These are phyloP conservation scores for Panopea generosa DNA, from an alignment of 2,888 invertebrate species.

Conservation along the genomic window DNA sequence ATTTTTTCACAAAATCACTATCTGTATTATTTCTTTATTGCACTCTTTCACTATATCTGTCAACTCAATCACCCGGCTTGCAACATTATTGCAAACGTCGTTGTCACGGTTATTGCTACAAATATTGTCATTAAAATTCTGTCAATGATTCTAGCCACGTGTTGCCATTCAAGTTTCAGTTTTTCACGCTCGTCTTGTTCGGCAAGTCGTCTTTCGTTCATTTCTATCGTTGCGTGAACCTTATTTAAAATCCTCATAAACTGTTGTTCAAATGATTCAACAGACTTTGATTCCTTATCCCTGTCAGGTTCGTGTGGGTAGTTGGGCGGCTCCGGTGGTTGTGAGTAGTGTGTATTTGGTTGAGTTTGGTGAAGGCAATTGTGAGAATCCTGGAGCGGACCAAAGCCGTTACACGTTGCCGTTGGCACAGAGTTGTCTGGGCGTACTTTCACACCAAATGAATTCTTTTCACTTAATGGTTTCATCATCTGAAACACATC, in stretches of 20 bases:
- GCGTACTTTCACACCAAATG: conserved; percentile 52
- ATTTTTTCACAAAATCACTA: no score
- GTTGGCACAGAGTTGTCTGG: conserved; percentile 28
- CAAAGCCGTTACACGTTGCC: conserved; percentile 50
- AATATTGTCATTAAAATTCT: conserved; percentile 86
- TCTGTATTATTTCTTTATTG: no score
- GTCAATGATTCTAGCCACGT: conserved; percentile 92
- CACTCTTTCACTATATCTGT: no score
- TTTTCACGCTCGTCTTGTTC: conserved; percentile 92
- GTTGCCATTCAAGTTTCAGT: conserved; percentile 92
- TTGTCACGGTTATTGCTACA: conserved; percentile 85
- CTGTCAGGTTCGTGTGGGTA: conserved; percentile 7
- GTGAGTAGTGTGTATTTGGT: conserved; percentile 4
- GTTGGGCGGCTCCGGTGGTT: conserved; percentile 18
- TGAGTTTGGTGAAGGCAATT: conserved; percentile 24
- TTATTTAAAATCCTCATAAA: conserved; percentile 89
- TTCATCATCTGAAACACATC: conserved; percentile 66
- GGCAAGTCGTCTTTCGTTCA: conserved; percentile 91
- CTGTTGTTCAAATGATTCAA: conserved; percentile 87
- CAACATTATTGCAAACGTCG: conserved; percentile 84
- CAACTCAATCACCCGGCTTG: conserved; percentile 37
- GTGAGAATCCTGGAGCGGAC: conserved; percentile 23
- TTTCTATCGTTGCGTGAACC: conserved; percentile 91
- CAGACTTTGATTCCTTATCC: conserved; percentile 13
- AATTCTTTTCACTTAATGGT: conserved; percentile 55